Base-by-base conservation (phyloP, 1,140 invertebrate species). In the Dreissena polymorpha region DNA sequence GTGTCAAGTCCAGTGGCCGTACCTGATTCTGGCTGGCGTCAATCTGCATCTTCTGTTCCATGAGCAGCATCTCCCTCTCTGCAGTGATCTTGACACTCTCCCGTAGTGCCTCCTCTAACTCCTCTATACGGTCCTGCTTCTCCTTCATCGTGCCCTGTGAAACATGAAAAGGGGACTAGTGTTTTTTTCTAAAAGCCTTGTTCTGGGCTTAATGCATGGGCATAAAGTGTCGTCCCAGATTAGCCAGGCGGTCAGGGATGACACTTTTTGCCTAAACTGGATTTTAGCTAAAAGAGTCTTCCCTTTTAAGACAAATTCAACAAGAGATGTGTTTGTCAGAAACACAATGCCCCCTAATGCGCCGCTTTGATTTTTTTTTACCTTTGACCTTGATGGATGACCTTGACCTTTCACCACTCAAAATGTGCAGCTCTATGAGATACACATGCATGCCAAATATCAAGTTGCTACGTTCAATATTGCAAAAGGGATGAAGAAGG, bases 21-120 rank as follows among this genome's bases (percentile, higher is more conserved):
- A 93, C 91, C 89, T 89, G 88, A 75, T 85, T 85, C 60, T 90
- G 90, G 13, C 88, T 85, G 39, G 92, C 87, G 29, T 92, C 92
- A 10, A 93, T 81, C 86, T 93, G 89, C 88, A 86, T 86, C 83
- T 93, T 91, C 78, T 94, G 91, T 77, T 93, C 88, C 16, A 92
- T 93, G 86, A 94, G 90, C 49, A 92, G 93, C 86, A 94, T 92
- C 88, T 95, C 94, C 84, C 94, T 88, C 85, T 94, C 93, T 23
- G 94, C 93, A 21, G 94, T 94, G 51, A 94, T 94, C 67, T 90
- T 89, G 0, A 95, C 93, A 88, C 94, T 94, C 88, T 95, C 94
- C 84, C 94, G 90, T 71, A 97, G 92, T 10, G 96, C 96, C 80
- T 96, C 95, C 91, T 97, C 96, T 65, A 98, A 91, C 92, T 97